These are phyloP conservation scores for Anthonomus grandis DNA, from an alignment of 1,140 invertebrate species.

Conservation along the genomic window DNA sequence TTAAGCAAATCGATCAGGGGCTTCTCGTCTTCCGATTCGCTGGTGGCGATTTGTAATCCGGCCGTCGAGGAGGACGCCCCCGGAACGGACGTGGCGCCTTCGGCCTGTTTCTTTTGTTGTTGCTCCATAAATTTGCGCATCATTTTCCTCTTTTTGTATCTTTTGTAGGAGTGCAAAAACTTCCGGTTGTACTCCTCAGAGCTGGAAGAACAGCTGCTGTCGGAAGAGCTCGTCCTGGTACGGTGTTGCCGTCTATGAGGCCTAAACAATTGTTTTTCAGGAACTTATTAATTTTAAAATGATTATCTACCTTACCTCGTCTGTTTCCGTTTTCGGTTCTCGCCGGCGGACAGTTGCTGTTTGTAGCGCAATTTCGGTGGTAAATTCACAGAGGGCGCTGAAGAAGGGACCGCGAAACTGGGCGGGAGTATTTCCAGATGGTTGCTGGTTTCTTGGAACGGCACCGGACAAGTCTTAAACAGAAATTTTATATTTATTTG, in stretches of 20 bases:
- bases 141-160: slow-evolving; percentile 27
- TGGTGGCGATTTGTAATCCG: neutral
- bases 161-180: slow-evolving; percentile 21
- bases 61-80: slow-evolving; percentile 9
- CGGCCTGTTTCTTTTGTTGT: slow-evolving; percentile 3
- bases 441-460: slow-evolving; percentile 3
- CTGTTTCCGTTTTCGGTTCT: slow-evolving; percentile 5
- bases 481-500: too few relatives aligned
- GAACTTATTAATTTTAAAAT: neutral
- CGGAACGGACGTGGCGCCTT: neutral
- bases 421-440: neutral
- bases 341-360: slow-evolving; percentile 27
- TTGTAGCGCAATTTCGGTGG: slow-evolving; percentile 40
- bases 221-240: slow-evolving; percentile 23
- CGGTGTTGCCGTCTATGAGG: slow-evolving; percentile 21
- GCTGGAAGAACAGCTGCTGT: slow-evolving; percentile 18
- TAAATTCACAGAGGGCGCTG: slow-evolving; percentile 11
- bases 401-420: neutral
- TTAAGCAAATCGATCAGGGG: slow-evolving; percentile 22
- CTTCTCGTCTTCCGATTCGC: slow-evolving; percentile 13
- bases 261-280: neutral
- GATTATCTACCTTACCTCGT: neutral
- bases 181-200: slow-evolving; percentile 10
- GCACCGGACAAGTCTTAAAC: too few relatives aligned
- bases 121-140: slow-evolving; percentile 20